A percentile compares a stretch with the other conserved stretches of the same genome.
Conservation (phyloP, 2,888 invertebrate species). For the Alitta virens region DNA sequence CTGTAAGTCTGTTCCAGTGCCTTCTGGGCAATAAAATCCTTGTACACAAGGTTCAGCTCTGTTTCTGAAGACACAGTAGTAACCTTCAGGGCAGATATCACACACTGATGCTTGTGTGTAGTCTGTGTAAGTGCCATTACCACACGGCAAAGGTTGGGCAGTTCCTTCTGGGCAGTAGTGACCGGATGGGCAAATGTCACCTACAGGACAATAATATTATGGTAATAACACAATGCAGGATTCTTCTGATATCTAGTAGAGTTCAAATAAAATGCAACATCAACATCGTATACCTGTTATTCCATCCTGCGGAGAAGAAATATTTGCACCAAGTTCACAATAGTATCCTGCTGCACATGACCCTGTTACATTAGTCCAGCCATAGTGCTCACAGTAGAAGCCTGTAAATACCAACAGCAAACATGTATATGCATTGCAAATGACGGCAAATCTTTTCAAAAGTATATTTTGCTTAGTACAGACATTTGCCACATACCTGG, state of each 20-base stretch:
- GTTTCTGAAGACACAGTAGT: conserved; percentile 48
- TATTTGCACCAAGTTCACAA: conserved; percentile 41
- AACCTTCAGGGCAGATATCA: conserved; percentile 47
- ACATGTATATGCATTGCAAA: too few species aligned
- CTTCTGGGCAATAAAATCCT: conserved; percentile 50
- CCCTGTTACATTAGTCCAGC: conserved; percentile 39
- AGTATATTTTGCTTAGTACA: too few species aligned
- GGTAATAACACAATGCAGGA: neutral
- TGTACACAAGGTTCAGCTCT: conserved; percentile 44
- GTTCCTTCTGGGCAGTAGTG: conserved; percentile 45
- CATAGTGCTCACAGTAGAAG: conserved; percentile 43
- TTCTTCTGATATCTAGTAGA: neutral
- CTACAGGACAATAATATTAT: conserved; percentile 27
- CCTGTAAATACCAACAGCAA: conserved; percentile 41
- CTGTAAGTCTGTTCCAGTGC: conserved; percentile 48
- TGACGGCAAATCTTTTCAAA: too few species aligned
- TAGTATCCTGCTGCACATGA: conserved; percentile 47
- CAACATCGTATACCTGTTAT: too few species aligned
- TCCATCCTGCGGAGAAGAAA: conserved; percentile 42
- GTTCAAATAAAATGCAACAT: conserved; percentile 15
- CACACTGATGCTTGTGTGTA: conserved; percentile 46
- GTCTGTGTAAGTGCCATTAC: conserved; percentile 50
- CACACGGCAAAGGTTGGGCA: conserved; percentile 37
- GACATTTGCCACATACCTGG: conserved; percentile 37
- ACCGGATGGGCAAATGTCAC: conserved; percentile 48